A percentile compares a stretch with the other conserved stretches of the same genome.
phyloP scores from a whole-genome alignment of 2,888 invertebrate species.

The Ligdia adustata region DNA sequence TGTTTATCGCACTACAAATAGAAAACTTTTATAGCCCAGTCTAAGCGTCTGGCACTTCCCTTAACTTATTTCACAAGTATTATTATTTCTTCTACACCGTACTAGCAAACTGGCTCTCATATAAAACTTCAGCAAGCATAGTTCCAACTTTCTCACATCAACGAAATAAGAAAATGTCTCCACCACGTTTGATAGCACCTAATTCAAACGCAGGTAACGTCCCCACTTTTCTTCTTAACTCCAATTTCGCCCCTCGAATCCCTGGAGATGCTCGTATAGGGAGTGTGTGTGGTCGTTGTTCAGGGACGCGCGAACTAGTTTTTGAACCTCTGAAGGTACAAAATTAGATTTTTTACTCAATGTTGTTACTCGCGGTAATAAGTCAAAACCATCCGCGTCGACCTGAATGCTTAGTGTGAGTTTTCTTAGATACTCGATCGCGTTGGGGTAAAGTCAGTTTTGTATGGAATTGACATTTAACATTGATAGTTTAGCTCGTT shows the following conservation, averaged over 20 bases:
- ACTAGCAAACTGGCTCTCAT: conserved; percentile 10
- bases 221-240: conserved; percentile 38
- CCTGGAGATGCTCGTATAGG: conserved; percentile 22
- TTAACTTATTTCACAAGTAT: conserved; percentile 6
- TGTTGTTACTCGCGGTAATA: no score
- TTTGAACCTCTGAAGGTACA: no score
- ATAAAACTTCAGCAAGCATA: conserved; percentile 14
- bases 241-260: conserved; percentile 43
- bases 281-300: conserved; percentile 20
- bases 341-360: no score
- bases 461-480: no score
- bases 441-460: no score
- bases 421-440: no score
- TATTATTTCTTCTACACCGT: conserved; percentile 5
- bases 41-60: not conserved
- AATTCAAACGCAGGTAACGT: conserved; percentile 29
- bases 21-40: no score
- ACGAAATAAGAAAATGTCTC: conserved; percentile 31
- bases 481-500: no score
- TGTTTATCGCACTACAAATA: no score
- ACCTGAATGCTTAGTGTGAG: no score
- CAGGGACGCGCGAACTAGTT: no score
- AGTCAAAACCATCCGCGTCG: no score
- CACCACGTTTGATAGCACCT: conserved; percentile 22
- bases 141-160: conserved; percentile 17